Conservation (phyloP, 1,140 invertebrate genomes). For the Lithobius niger region DNA sequence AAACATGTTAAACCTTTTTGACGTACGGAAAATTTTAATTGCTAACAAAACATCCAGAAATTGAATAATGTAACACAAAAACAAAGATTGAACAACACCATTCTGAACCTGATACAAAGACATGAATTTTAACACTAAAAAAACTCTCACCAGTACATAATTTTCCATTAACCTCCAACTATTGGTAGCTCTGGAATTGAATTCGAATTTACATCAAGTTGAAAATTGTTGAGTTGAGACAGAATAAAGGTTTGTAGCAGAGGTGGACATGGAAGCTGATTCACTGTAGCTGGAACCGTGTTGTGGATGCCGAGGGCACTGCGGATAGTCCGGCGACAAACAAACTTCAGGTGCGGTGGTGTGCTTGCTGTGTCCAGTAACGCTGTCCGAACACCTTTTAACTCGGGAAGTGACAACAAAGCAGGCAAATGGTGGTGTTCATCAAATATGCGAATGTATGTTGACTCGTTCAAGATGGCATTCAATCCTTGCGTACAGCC, state of each 20-base stretch:
- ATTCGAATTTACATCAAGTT: too few species aligned
- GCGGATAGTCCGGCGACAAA: slow-evolving; percentile 1
- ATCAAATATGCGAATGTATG: background rate
- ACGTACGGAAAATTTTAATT: too few species aligned
- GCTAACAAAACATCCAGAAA: too few species aligned
- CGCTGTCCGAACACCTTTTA: background rate
- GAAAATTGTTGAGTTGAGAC: too few species aligned
- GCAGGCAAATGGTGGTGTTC: background rate
- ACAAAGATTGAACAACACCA: too few species aligned
- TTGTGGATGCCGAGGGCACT: background rate
- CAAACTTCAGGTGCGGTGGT: background rate
- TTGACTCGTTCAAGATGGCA: background rate
- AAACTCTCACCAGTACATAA: too few species aligned
- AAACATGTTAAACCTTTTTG: too few species aligned
- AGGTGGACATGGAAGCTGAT: background rate
- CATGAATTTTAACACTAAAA: too few species aligned
- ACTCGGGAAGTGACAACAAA: background rate
- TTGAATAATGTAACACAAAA: too few species aligned
- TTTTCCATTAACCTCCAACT: too few species aligned
- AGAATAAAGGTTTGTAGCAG: background rate
- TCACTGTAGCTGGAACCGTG: background rate
- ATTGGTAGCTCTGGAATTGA: too few species aligned
- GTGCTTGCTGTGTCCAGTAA: background rate
- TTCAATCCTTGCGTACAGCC: background rate
- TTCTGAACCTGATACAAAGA: too few species aligned